Evolutionary conservation across 1,140 invertebrate genomes (phyloP).

Genomic region (Drosophila watanabei): DNA sequence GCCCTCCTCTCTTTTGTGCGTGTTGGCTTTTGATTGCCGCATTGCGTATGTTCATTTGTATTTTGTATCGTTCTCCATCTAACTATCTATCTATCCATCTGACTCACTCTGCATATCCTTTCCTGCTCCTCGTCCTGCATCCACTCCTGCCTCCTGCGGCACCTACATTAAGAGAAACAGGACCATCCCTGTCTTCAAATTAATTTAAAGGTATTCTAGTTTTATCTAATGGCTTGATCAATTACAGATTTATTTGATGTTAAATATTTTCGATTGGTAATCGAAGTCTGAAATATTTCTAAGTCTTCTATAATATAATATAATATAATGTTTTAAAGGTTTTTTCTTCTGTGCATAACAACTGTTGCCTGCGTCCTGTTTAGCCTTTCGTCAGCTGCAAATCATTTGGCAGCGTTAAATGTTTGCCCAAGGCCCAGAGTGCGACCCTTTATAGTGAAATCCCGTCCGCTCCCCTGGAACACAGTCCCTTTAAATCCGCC

Average conservation of each 20-base stretch:
- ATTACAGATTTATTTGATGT: background rate
- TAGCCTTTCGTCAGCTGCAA: conserved; percentile 70
- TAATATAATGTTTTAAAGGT: background rate
- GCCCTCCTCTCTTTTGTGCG: conserved; percentile 11
- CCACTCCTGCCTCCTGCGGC: background rate
- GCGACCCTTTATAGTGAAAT: conserved; percentile 10
- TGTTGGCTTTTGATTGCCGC: conserved; percentile 80
- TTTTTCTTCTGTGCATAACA: conserved; percentile 14
- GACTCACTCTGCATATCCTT: conserved; percentile 16
- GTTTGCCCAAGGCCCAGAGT: conserved; percentile 43
- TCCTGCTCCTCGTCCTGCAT: background rate
- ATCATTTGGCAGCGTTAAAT: conserved; percentile 70
- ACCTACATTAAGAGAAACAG: conserved; percentile 9
- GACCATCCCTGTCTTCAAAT: background rate
- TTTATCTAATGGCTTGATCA: background rate
- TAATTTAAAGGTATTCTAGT: background rate
- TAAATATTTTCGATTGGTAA: background rate
- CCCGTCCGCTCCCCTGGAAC: background rate
- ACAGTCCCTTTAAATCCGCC: background rate
- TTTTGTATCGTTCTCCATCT: conserved; percentile 45
- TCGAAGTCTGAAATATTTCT: background rate
- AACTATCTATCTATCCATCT: conserved; percentile 36
- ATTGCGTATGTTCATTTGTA: conserved; percentile 81
- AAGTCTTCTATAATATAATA: background rate
- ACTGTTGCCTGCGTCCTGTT: conserved; percentile 45